These are phyloP conservation scores for Antechinus flavipes DNA, from an alignment of 2,113 vertebrate genomes.

Conservation along the genomic window DNA sequence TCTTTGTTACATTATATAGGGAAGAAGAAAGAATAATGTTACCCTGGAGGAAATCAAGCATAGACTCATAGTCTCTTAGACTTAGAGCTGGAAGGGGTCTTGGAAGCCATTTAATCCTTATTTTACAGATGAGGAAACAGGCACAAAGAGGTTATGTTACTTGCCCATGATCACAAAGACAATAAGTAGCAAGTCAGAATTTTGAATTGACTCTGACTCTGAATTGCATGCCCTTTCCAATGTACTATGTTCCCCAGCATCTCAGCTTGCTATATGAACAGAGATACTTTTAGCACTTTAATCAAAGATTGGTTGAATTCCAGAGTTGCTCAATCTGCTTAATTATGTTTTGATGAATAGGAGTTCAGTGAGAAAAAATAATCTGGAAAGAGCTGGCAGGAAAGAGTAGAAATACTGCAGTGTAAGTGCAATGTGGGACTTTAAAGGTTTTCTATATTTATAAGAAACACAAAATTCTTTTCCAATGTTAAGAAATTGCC, in stretches of 20 bases:
- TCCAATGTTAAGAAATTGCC: not conserved
- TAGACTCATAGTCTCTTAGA: not conserved
- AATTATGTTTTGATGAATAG: not conserved
- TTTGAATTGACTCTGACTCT: not conserved
- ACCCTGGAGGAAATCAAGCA: not conserved
- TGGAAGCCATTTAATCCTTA: not conserved
- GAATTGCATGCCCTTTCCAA: not conserved
- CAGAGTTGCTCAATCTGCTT: not conserved
- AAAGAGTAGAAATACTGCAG: not conserved
- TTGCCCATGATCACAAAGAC: not conserved
- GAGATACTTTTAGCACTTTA: not conserved
- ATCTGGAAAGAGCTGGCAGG: not conserved
- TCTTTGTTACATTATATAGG: not conserved
- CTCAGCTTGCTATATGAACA: not conserved
- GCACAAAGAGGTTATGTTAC: not conserved
- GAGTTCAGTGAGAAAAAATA: not conserved
- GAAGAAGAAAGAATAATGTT: not conserved
- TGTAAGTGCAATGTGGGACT: not conserved
- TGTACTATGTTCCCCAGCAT: not conserved
- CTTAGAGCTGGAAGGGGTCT: not conserved
- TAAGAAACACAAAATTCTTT: conserved; percentile 23
- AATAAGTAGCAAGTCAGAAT: not conserved
- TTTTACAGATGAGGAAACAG: not conserved
- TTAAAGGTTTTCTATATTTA: not conserved
- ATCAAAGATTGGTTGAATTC: not conserved